phyloP scores from a whole-genome alignment of 1,140 invertebrate species.

The Panagrolaimus sp. region DNA sequence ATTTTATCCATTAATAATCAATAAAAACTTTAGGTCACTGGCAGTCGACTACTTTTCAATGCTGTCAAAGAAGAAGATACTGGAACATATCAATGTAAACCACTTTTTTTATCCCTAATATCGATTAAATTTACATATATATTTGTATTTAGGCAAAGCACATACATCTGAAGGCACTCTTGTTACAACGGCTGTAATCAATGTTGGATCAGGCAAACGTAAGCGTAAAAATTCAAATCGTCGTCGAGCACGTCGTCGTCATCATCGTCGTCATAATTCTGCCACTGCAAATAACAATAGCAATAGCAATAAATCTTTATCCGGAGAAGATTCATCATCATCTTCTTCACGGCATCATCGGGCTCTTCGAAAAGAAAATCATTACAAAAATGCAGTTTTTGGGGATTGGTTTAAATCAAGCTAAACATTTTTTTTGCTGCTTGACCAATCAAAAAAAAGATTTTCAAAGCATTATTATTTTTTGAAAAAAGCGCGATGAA shows the following conservation, averaged over 20 bases:
- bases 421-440: not conserved
- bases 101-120: slow-evolving; percentile 22
- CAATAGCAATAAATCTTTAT: not conserved
- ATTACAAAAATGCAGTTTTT: slow-evolving; percentile 14
- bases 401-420: slow-evolving; percentile 14
- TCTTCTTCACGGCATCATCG: slow-evolving; percentile 1
- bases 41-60: slow-evolving; percentile 55
- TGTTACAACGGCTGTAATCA: slow-evolving; percentile 47
- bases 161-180: slow-evolving; percentile 45
- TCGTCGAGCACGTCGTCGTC: not conserved
- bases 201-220: slow-evolving; percentile 54
- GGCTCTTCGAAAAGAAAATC: slow-evolving; percentile 9
- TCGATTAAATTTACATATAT: not conserved
- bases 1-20: not conserved
- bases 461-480: not conserved
- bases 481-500: not conserved
- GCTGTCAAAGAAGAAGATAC: slow-evolving; percentile 50
- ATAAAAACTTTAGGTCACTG: slow-evolving; percentile 51
- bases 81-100: slow-evolving; percentile 52
- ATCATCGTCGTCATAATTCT: not conserved
- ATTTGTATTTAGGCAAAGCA: not conserved
- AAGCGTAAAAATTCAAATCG: slow-evolving; percentile 50
- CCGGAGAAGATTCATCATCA: not conserved
- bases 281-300: not conserved
- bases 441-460: not conserved